phyloP scores from a whole-genome alignment of 2,113 vertebrate genomes.

The Chiloscyllium plagiosum region DNA sequence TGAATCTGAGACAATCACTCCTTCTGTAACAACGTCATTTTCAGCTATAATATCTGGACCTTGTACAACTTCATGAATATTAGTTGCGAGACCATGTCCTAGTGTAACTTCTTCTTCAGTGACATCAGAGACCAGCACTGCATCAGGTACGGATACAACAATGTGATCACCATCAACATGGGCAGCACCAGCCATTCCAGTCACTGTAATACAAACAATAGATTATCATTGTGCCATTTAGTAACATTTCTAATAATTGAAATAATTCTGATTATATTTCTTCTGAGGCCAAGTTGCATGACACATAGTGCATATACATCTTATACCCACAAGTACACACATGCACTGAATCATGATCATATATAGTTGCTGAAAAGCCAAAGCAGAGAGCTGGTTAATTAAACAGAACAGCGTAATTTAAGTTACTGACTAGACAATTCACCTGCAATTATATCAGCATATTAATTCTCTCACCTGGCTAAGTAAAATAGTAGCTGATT shows the following conservation, averaged over 20 bases:
- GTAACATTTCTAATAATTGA: not conserved
- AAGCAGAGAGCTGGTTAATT: not conserved
- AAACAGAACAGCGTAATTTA: not conserved
- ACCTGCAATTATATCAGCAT: not conserved
- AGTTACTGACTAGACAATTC: not conserved
- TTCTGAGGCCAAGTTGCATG: not conserved
- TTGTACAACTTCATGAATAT: constrained; percentile 69
- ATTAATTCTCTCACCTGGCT: not conserved
- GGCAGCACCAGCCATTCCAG: constrained; percentile 93
- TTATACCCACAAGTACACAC: not conserved
- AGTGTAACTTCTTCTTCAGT: constrained; percentile 89
- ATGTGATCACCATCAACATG: constrained; percentile 97
- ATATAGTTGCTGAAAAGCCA: not conserved
- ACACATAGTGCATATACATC: not conserved
- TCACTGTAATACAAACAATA: constrained; percentile 61
- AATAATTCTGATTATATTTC: not conserved
- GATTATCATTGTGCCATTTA: not conserved
- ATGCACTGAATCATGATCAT: not conserved
- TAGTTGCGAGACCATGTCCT: constrained; percentile 78
- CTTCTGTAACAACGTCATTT: constrained; percentile 71
- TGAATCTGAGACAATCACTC: constrained; percentile 81
- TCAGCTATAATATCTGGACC: constrained; percentile 77
- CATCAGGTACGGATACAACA: constrained; percentile 92
- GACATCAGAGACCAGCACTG: constrained; percentile 90
- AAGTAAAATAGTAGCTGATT: not conserved